Evolutionary conservation across 2,113 vertebrate species (phyloP), one percentile per base, ranked within the genome.

Genomic region (Albula goreensis): DNA sequence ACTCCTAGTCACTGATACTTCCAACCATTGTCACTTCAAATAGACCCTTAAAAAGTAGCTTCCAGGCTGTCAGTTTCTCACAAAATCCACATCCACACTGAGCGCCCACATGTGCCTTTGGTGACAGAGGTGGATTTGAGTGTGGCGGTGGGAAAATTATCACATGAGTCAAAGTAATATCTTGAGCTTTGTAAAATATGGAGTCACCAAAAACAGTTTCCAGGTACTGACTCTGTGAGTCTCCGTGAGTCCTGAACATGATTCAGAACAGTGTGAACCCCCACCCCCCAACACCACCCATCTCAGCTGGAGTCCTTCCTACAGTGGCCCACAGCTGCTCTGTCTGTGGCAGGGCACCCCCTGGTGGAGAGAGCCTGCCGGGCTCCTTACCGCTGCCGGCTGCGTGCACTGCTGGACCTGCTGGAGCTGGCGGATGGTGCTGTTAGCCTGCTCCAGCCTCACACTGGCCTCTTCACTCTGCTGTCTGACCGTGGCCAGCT

Each of bases 401-500:
- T 96, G 93, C 86, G 96, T 96, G 57, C 94, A 96, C 70, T 97
- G 96, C 91, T 96, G 97, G 92, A 99, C 96, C 74, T 97, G 96
- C 91, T 96, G 98, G 91, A 99, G 97, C 95, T 97, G 96, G 92
- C 94, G 95, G 97, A 98, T 97, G 98, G 96, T 96, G 93, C 93
- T 95, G 92, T 96, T 95, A 94, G 98, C 98, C 94, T 97, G 97
- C 95, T 98, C 97, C 96, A 99, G 96, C 94, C 97, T 97, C 96
- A 96, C 94, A 90, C 93, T 93, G 96, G 96, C 95, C 95, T 99
- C 98, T 96, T 98, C 97, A 93, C 95, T 96, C 95, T 99, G 98
- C 94, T 98, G 98, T 97, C 96, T 98, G 96, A 99, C 96, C 86
- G 97, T 98, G 96, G 97, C 97, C 96, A 99, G 95, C 95, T 99